phyloP scores from a whole-genome alignment of 2,113 vertebrate genomes.

The Myotis davidii region DNA sequence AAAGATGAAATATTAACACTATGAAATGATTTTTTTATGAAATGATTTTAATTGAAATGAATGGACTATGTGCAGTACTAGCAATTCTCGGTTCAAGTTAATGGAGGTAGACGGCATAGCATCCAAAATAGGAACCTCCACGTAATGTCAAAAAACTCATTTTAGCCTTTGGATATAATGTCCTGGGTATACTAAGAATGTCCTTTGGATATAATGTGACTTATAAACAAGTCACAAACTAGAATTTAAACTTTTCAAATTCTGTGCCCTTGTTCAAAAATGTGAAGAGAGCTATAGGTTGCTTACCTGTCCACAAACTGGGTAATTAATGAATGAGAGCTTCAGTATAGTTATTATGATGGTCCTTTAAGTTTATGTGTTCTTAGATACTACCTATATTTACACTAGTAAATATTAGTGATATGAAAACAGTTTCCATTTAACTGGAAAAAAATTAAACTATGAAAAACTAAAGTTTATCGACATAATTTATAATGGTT shows the following conservation, averaged over 20 bases:
- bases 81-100: not conserved
- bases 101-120: not conserved
- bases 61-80: not conserved
- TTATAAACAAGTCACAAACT: conserved; percentile 14
- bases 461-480: not conserved
- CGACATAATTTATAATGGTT: not conserved
- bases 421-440: conserved; percentile 1
- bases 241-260: not conserved
- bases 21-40: not conserved
- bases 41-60: conserved; percentile 31
- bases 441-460: not conserved
- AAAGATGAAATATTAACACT: conserved; percentile 24
- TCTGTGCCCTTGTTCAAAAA: conserved; percentile 27
- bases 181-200: not conserved
- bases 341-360: not conserved
- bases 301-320: not conserved
- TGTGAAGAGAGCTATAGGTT: not conserved
- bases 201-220: not conserved
- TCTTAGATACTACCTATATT: not conserved
- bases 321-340: not conserved
- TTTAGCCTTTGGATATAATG: conserved; percentile 2
- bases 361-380: not conserved
- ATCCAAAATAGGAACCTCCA: not conserved
- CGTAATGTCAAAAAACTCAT: not conserved
- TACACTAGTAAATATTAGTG: not conserved